These are phyloP conservation scores for Florisuga fusca DNA, from an alignment of 2,797 vertebrate species.

Conservation along the genomic window DNA sequence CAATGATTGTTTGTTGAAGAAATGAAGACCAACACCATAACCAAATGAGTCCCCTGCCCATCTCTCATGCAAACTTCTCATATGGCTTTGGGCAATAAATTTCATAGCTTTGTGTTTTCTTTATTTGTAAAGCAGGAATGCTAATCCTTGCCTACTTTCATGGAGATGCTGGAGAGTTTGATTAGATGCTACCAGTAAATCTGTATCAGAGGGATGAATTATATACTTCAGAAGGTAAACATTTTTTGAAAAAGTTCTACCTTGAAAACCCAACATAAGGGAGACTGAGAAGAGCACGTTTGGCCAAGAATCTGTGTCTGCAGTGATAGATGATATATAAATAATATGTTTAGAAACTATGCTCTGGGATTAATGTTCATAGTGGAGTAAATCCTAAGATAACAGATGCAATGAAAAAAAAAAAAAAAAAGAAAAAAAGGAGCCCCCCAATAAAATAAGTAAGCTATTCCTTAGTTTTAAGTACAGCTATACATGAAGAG, in stretches of 20 bases:
- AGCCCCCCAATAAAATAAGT: neutral
- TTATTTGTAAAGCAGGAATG: neutral
- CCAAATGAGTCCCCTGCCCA: neutral
- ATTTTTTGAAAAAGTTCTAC: neutral
- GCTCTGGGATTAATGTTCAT: slow-evolving; percentile 34
- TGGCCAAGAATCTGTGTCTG: slow-evolving; percentile 7
- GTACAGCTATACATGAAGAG: neutral
- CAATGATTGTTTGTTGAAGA: neutral
- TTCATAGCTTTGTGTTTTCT: neutral
- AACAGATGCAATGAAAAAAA: neutral
- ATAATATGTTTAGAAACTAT: slow-evolving; percentile 37
- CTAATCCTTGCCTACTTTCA: neutral
- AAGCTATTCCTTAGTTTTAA: neutral
- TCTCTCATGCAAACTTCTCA: neutral
- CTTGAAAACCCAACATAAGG: neutral
- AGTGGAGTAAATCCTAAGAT: slow-evolving; percentile 31
- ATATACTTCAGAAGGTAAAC: neutral
- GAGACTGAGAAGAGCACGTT: neutral
- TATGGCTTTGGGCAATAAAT: neutral
- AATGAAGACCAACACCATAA: neutral
- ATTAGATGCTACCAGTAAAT: neutral
- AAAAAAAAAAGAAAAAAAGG: neutral
- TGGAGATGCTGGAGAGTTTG: neutral
- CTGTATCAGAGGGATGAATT: neutral
- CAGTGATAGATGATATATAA: slow-evolving; percentile 50